Evolutionary conservation across 2,113 vertebrate species (phyloP).

Genomic region (Bambusicola thoracicus): DNA sequence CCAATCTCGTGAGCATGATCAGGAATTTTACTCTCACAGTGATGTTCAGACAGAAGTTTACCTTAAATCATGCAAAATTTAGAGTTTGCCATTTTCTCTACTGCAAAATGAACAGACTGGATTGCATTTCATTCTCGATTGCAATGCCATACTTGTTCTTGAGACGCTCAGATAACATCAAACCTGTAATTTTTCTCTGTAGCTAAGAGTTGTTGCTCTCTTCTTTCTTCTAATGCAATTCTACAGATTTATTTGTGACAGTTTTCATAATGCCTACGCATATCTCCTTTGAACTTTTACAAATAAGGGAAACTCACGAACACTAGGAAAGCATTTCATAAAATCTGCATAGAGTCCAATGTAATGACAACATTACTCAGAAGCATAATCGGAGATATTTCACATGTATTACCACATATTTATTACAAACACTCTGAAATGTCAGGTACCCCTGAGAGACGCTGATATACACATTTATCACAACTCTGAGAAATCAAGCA

Average conservation of each 20-base stretch:
- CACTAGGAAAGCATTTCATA: not conserved
- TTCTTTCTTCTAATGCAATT: not conserved
- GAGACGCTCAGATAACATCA: not conserved
- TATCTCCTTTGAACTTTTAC: not conserved
- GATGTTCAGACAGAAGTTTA: not conserved
- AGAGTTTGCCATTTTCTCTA: accelerated
- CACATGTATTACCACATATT: too few species aligned
- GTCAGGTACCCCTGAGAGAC: not conserved
- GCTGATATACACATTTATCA: not conserved
- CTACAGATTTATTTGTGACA: not conserved
- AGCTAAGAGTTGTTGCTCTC: not conserved
- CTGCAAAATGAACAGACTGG: not conserved
- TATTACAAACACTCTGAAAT: too few species aligned
- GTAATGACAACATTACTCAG: not conserved
- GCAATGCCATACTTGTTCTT: not conserved
- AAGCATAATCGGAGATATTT: too few species aligned
- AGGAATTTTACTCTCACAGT: not conserved
- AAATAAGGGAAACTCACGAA: not conserved
- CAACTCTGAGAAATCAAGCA: not conserved
- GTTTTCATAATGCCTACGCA: not conserved
- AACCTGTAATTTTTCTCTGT: not conserved
- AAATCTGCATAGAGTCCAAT: not conserved
- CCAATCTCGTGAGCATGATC: accelerated
- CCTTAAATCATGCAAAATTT: too few species aligned
- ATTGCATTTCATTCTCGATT: not conserved